Base-by-base conservation (phyloP, 37 sponge, comb jelly and placozoan genomes). In the Spongilla lacustris region DNA sequence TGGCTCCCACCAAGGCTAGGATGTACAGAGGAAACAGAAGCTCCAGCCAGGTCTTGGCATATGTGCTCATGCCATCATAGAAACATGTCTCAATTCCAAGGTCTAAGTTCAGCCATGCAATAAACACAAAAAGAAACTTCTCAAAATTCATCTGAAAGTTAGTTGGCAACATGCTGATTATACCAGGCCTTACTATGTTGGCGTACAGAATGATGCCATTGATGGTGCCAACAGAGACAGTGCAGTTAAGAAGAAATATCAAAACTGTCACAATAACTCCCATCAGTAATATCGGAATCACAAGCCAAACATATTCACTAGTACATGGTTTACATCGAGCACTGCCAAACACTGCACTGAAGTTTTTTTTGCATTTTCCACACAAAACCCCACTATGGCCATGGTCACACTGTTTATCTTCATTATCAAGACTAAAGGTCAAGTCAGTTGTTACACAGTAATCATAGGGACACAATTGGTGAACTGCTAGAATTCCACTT, bases 201-300 rank as follows among this genome's bases (percentile, higher is more conserved):
- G 31, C 12, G 58, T 86, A 86, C 58, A 86, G 50, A 30, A 86
- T 78, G 66, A 86, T 30, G 23, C 86, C 86, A 79, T 86, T 78
- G 35, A 86, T 78, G 26, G 31, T 58, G 13, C 86, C 86, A 25
- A n/a, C 36, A 12, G 80, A 66, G 22, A 86, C 66, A 5, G 86
- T 79, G 22, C 78, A 26, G 49, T 79, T 37, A 6, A 79, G 46
- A 3, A 79, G 6, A 4, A 34, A 26, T 8, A 86, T 69, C 8
- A 46, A 3, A 21, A 50, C 66, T 3, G 79, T 73, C 3, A 86
- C 71, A 28, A 77, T 32, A n/a, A 86, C 49, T 0, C 86, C 86
- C 12, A 69, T 11, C 2, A 70, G 29, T 12, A 86, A 86, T 30
- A 78, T 23, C 27, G 50, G 48, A 36, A 87, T 71, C 37, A 87